Base-by-base conservation (phyloP, 2,888 invertebrate genomes). In the Neelides folsomi region DNA sequence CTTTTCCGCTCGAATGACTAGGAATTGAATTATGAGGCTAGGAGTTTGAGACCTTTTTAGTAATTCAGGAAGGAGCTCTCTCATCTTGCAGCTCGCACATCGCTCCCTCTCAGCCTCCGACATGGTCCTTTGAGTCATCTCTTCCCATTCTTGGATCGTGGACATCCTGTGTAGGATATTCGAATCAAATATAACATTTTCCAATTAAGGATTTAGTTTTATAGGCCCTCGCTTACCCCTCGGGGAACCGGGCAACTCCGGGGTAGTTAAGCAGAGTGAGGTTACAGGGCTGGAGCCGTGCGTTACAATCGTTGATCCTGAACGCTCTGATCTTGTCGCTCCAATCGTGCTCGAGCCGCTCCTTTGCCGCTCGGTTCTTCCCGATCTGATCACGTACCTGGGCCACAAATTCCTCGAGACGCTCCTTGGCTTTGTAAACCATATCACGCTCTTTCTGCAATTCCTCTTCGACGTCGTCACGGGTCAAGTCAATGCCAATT, bases 331-430 rank as follows among this genome's bases (percentile, higher is more conserved):
- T 77, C 72, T 93, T 93, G 67, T 92, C 88, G 65, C 88, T 88
- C 88, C 89, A 92, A 68, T 92, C 90, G 66, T 80, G 82, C 71
- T 93, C 92, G 53, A 92, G 74, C 41, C 81, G 78, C 60, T 82
- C 79, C 68, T 92, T 89, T 0, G 83, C 82, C 13, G 84, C 80
- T 66, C 84, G 83, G 66, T 87, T 81, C 63, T 83, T 78, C 27
- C 77, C 67, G 67, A 84, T 72, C 70, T 86, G 85, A 37, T 76
- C 73, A 59, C 83, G 80, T 27, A 86, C 79, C 66, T 80, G 78
- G 8, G 35, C 51, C 5, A 46, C 57, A 47, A 63, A 57, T 36
- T 62, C 60, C 18, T 62, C 59, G 13, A 62, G 50, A 10, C 62
- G 54, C 19, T 59, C 53, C 47, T 64, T 62, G 40, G 59, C 62